These are phyloP conservation scores for Dasyprocta punctata DNA, from an alignment of 2,113 vertebrate genomes.

Conservation along the genomic window DNA sequence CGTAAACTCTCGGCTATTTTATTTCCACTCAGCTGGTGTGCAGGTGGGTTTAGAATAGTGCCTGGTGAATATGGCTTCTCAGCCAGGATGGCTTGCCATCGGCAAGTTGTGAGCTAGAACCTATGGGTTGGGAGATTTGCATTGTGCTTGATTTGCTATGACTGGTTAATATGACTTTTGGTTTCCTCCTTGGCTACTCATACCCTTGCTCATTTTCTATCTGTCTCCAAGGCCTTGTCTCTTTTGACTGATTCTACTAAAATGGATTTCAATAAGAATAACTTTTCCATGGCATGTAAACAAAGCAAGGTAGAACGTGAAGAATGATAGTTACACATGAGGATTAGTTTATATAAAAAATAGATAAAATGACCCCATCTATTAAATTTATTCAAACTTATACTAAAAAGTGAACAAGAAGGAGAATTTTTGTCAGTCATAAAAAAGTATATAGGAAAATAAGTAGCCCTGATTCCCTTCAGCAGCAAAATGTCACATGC, in stretches of 20 bases:
- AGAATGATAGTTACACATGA: not conserved
- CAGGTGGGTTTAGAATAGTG: not conserved
- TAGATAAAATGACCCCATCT: not conserved
- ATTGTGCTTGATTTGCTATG: not conserved
- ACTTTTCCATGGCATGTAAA: not conserved
- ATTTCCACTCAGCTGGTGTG: not conserved
- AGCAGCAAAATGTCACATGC: not conserved
- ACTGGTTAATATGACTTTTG: not conserved
- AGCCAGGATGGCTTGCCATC: not conserved
- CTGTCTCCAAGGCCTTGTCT: not conserved
- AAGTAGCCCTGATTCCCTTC: not conserved
- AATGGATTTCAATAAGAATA: conserved; percentile 18
- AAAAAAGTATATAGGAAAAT: not conserved
- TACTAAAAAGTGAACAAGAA: not conserved
- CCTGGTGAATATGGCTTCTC: not conserved
- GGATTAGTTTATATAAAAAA: not conserved
- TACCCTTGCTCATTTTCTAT: not conserved
- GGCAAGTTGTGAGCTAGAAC: not conserved
- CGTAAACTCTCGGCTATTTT: not conserved
- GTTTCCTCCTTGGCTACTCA: not conserved
- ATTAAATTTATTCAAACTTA: not conserved
- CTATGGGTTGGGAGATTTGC: not conserved
- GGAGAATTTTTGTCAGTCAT: not conserved
- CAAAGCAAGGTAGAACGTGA: not conserved
- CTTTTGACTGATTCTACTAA: not conserved